These are phyloP conservation scores for Drosophila nigrodunni DNA, from an alignment of 1,140 invertebrate species.

Conservation along the genomic window DNA sequence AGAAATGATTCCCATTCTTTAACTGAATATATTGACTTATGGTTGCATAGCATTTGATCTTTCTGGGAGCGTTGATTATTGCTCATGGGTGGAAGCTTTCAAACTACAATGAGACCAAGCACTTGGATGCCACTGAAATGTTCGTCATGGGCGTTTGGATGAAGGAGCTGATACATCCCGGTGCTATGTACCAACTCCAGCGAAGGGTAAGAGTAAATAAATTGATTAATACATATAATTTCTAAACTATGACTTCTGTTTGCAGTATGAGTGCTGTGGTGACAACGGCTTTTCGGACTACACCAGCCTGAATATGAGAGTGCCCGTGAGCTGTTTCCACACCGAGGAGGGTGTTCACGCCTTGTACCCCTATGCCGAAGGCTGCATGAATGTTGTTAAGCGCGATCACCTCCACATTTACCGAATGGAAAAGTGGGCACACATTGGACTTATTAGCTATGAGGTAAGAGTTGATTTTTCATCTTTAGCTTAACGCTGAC, in stretches of 20 bases:
- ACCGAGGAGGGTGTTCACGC: conserved; percentile 63
- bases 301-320: conserved; percentile 47
- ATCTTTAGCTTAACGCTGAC: background rate
- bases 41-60: conserved; percentile 53
- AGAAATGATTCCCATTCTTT: conserved; percentile 1
- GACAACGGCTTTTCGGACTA: conserved; percentile 62
- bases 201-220: conserved; percentile 30
- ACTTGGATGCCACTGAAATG: conserved; percentile 55
- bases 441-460: conserved; percentile 68
- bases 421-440: conserved; percentile 63
- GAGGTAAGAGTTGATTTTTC: conserved; percentile 49
- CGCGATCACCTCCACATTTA: conserved; percentile 65
- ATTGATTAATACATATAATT: background rate
- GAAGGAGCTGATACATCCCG: conserved; percentile 60
- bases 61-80: conserved; percentile 59
- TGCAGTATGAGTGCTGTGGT: conserved; percentile 76
- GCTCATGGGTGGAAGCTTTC: conserved; percentile 66
- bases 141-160: conserved; percentile 70
- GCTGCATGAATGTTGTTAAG: conserved; percentile 68
- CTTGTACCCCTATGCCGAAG: conserved; percentile 67
- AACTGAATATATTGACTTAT: background rate
- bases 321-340: conserved; percentile 71
- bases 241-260: background rate
- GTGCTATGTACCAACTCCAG: conserved; percentile 71
- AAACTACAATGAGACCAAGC: conserved; percentile 69